phyloP scores from a whole-genome alignment of 2,113 vertebrate genomes.

The Macrotus californicus region DNA sequence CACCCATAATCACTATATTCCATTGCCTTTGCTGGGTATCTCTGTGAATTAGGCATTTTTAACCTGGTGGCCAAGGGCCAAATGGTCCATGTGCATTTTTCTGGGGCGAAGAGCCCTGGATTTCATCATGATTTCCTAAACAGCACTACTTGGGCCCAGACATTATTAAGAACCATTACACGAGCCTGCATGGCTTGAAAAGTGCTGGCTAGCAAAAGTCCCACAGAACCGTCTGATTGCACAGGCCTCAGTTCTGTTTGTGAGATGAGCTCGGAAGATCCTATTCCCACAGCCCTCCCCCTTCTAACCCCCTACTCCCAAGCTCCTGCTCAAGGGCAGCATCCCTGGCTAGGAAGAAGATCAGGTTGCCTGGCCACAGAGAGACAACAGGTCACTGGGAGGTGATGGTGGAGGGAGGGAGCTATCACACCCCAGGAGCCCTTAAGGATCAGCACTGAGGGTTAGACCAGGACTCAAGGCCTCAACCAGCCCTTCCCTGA shows the following conservation, averaged over 20 bases:
- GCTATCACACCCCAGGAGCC: not conserved
- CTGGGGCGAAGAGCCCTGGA: not conserved
- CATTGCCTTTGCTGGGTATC: not conserved
- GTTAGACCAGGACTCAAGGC: not conserved
- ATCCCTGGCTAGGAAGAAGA: slow-evolving; percentile 26
- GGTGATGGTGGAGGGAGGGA: not conserved
- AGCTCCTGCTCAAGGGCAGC: slow-evolving; percentile 23
- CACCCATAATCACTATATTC: not conserved
- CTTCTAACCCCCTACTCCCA: not conserved
- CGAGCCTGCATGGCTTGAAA: not conserved
- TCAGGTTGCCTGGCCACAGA: not conserved
- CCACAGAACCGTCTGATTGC: not conserved
- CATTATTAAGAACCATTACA: slow-evolving; percentile 8
- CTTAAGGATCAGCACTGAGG: not conserved
- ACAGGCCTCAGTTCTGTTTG: not conserved
- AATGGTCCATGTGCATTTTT: slow-evolving; percentile 8
- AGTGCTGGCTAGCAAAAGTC: slow-evolving; percentile 13
- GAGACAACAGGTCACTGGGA: not conserved
- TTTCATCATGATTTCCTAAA: slow-evolving; percentile 41
- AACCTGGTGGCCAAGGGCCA: not conserved
- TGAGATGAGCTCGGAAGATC: slow-evolving; percentile 19
- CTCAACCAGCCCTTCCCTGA: not conserved
- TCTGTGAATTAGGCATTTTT: slow-evolving; percentile 5
- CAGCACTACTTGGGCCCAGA: not conserved
- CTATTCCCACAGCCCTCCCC: not conserved